Conservation (phyloP, 2,888 invertebrate species). For the Napeogenes sylphis region DNA sequence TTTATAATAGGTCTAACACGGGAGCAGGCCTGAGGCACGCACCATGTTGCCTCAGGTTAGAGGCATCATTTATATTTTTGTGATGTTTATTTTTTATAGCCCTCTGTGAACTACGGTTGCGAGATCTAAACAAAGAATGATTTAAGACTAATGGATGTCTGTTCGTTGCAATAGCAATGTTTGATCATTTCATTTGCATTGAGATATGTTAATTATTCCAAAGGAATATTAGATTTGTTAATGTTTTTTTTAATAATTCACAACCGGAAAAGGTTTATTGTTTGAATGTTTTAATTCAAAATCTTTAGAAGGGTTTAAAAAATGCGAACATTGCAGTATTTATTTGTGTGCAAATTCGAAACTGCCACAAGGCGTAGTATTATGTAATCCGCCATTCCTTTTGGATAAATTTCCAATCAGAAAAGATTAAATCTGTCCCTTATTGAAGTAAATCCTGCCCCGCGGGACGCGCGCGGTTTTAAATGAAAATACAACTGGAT, state of each 20-base stretch:
- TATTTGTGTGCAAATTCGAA: conserved; percentile 14
- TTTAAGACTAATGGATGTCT: conserved; percentile 70
- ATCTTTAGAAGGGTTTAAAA: not conserved
- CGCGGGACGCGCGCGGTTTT: conserved; percentile 42
- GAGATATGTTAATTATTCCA: conserved; percentile 11
- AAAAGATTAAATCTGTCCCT: conserved; percentile 64
- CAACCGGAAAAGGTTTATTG: not conserved
- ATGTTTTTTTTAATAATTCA: not conserved
- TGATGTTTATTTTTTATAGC: conserved; percentile 69
- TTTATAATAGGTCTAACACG: conserved; percentile 67
- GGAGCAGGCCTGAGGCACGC: conserved; percentile 48
- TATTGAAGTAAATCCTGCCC: conserved; percentile 62
- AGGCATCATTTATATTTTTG: conserved; percentile 75
- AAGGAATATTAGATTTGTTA: not conserved
- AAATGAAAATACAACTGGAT: conserved; percentile 27
- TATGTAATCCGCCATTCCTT: conserved; percentile 38
- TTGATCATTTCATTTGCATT: conserved; percentile 71
- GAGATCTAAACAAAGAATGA: conserved; percentile 71
- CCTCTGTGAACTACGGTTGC: conserved; percentile 59
- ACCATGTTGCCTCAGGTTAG: conserved; percentile 68
- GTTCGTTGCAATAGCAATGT: conserved; percentile 64
- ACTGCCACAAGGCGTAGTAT: conserved; percentile 26
- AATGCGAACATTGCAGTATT: conserved; percentile 40
- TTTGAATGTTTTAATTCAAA: conserved; percentile 2
- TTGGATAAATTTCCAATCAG: conserved; percentile 58